Base-by-base conservation (phyloP, 2,113 vertebrate genomes). In the Chaetura pelagica region DNA sequence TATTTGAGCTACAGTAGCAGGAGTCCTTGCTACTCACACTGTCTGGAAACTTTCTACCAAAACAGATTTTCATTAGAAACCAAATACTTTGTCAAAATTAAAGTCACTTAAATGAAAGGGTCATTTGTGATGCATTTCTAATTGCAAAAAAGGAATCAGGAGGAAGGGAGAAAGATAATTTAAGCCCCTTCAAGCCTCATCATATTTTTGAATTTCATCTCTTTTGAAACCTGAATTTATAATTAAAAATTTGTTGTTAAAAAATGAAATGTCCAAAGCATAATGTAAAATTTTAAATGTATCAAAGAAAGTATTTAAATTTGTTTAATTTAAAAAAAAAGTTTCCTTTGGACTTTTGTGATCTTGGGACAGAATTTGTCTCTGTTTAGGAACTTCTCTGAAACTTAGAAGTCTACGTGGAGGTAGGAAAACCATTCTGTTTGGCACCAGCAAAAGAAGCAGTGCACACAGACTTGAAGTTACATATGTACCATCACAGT, bases 401-500 rank as follows among this genome's bases (percentile, higher is more conserved):
- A 82, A 84, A 81, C 10, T 76, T 49, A 58, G 44, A 72, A 46
- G 69, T 26, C 30, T 38, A 16, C 54, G 26, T 5, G 9, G 14
- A 42, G 7, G 16, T 63, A 14, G 21, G 32, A 93, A 59, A 62
- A 67, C 22, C 1, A 0, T 81, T 76, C 68, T 29, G 10, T 29
- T 86, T 61, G 51, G 17, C 51, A 84, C 6, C 38, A 55, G 29
- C 1, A 0, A 32, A 81, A 74, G 51, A 4, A 74, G 8, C 44
- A 51, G 20, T 14, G 12, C 52, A 38, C 20, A 15, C 4, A 27
- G n/a, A 44, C 69, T 85, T 57, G 74, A 46, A 42, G 40, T 80
- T 49, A 49, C 11, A 5, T 5, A 15, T 0, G 0, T 22, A 62
- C 5, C 6, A 4, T 62, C 15, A 12, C 2, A 1, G 35, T 64